Evolutionary conservation across 2,888 invertebrate genomes (phyloP).

Genomic region (Meliscaeva auricollis): DNA sequence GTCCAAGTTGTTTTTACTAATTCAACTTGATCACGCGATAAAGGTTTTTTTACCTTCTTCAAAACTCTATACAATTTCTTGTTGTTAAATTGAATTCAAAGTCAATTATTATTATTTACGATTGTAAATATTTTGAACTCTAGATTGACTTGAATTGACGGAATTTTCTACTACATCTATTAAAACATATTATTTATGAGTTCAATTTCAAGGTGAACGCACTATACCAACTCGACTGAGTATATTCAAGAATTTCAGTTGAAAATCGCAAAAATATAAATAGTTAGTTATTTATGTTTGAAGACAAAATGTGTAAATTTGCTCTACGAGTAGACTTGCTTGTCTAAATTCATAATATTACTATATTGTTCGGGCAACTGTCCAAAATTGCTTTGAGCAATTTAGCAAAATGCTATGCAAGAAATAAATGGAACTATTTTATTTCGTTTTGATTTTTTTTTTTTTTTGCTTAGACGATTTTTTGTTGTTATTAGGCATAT

Average conservation of each 20-base stretch:
- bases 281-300: not conserved
- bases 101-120: too few relatives aligned
- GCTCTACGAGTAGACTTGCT: too few relatives aligned
- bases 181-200: constrained; percentile 9
- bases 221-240: not conserved
- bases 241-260: not conserved
- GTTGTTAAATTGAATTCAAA: constrained; percentile 17
- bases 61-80: not conserved
- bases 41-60: too few relatives aligned
- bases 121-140: constrained; percentile 44
- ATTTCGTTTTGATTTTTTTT: not conserved
- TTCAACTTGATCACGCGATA: too few relatives aligned
- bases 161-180: too few relatives aligned
- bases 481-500: too few relatives aligned
- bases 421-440: not conserved
- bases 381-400: not conserved
- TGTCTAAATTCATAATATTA: not conserved
- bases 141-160: too few relatives aligned
- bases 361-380: not conserved
- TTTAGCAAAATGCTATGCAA: not conserved
- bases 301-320: not conserved
- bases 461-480: not conserved
- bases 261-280: not conserved
- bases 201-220: constrained; percentile 59
- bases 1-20: too few relatives aligned